These are phyloP conservation scores for Drosophila repletoides DNA, from an alignment of 1,140 invertebrate species.

Conservation along the genomic window DNA sequence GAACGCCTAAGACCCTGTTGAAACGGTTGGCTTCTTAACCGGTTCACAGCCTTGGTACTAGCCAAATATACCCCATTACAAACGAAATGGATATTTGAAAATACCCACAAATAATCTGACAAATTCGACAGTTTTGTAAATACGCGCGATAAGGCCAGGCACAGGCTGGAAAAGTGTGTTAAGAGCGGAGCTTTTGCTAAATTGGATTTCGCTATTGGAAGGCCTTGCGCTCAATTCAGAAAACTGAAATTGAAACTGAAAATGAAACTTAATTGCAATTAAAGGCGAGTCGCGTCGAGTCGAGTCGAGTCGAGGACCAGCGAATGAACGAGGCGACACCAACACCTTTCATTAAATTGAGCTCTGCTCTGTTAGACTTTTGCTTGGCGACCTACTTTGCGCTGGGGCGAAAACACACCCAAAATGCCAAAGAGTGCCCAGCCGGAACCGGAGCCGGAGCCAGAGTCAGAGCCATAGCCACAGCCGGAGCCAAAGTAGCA, in stretches of 20 bases:
- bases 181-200: conserved; percentile 45
- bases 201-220: conserved; percentile 63
- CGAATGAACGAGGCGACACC: conserved; percentile 32
- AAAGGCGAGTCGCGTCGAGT: conserved; percentile 33
- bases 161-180: conserved; percentile 21
- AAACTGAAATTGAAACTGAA: conserved; percentile 57
- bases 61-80: background rate
- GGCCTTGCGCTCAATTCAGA: conserved; percentile 65
- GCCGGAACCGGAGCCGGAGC: background rate
- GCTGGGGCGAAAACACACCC: conserved; percentile 36
- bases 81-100: background rate
- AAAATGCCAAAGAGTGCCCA: conserved; percentile 2
- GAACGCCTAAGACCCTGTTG: no score
- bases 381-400: conserved; percentile 59
- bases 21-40: no score
- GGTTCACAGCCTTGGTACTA: no score
- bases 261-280: conserved; percentile 75
- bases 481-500: no score
- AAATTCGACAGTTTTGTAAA: conserved; percentile 16
- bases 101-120: background rate
- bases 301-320: conserved; percentile 43
- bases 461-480: background rate
- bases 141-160: background rate
- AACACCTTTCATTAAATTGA: conserved; percentile 74
- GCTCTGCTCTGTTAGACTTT: conserved; percentile 40